These are phyloP conservation scores for Liasis olivaceus DNA, from an alignment of 2,797 vertebrate genomes.

Conservation along the genomic window DNA sequence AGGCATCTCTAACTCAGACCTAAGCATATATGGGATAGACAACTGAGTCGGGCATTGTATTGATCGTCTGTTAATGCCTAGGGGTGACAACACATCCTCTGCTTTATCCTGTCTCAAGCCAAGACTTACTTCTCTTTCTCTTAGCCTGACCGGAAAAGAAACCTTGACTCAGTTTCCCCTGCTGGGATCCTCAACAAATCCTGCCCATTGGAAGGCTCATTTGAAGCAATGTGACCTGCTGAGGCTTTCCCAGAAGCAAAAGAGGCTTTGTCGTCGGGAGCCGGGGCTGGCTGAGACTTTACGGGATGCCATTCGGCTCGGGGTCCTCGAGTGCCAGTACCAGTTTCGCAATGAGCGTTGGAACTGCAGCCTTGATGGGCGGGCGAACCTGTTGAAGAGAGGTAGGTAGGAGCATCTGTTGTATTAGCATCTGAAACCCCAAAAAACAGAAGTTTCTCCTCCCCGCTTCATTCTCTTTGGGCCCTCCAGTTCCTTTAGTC, in stretches of 20 bases:
- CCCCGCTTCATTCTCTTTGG: background rate
- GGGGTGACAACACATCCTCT: background rate
- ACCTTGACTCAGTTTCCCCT: slow-evolving; percentile 85
- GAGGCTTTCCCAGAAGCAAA: slow-evolving; percentile 88
- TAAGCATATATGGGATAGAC: too few relatives aligned
- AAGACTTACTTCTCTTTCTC: background rate
- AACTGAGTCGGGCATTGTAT: background rate
- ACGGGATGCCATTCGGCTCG: slow-evolving; percentile 89
- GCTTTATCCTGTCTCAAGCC: background rate
- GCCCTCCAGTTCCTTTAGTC: background rate
- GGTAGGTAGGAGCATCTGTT: slow-evolving; percentile 82
- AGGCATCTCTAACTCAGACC: background rate
- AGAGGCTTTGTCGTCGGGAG: slow-evolving; percentile 90
- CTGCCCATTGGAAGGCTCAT: slow-evolving; percentile 78
- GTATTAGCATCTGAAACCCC: background rate
- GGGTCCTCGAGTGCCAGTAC: slow-evolving; percentile 91
- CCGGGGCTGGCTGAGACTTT: slow-evolving; percentile 93
- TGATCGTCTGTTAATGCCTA: background rate
- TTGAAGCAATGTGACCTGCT: slow-evolving; percentile 96
- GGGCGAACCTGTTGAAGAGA: slow-evolving; percentile 92
- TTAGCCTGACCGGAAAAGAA: slow-evolving; percentile 91
- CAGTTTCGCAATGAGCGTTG: slow-evolving; percentile 96
- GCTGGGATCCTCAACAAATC: slow-evolving; percentile 58
- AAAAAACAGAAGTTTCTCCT: background rate
- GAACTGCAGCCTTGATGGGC: slow-evolving; percentile 97